Evolutionary conservation across 2,113 vertebrate genomes (phyloP), one percentile per base, ranked within the genome.

Genomic region (Hyperopisus bebe): DNA sequence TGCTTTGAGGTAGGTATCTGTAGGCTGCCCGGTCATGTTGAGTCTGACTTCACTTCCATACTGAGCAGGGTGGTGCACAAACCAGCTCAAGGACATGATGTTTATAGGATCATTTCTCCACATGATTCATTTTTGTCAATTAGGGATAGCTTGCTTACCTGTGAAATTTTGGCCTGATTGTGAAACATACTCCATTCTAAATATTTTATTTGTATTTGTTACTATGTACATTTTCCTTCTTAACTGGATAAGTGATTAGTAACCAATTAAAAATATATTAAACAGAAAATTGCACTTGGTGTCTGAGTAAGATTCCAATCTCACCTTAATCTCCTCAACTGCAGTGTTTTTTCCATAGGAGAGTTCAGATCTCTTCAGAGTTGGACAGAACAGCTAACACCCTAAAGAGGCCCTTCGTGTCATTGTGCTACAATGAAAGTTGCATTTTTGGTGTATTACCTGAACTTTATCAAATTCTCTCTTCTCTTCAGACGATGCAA

Each of bases 401-500:
- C n/a, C 3, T 24, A 86, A 86, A 86, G 44, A 47, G 83, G 24
- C 3, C 19, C 44, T n/a, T 27, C 15, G 31, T 66, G n/a, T 83
- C 80, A 9, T 44, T n/a, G 44, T 85, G 3, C 27, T n/a, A 48
- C n/a, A 50, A 86, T 27, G 47, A 86, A n/a, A 8, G 82, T 47
- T 46, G 9, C 6, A 4, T n/a, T 86, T 24, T 50, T 31, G 62
- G 62, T 50, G 15, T 35, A 15, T 51, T 87, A 39, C 50, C 39
- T 24, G 11, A 7, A 15, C 84, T 46, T 83, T 70, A 46, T 46
- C 55, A 55, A 27, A 13, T 53, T 44, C 83, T 86, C 10, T 39
- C 84, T 44, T 62, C 62, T 89, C 88, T 83, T 0, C 46, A 99
- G 97, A 92, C 96, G 21, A 99, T 99, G 98, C 97, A 98, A 94